Base-by-base conservation (phyloP, 2,113 vertebrate species). In the Pomatorhinus ruficollis region DNA sequence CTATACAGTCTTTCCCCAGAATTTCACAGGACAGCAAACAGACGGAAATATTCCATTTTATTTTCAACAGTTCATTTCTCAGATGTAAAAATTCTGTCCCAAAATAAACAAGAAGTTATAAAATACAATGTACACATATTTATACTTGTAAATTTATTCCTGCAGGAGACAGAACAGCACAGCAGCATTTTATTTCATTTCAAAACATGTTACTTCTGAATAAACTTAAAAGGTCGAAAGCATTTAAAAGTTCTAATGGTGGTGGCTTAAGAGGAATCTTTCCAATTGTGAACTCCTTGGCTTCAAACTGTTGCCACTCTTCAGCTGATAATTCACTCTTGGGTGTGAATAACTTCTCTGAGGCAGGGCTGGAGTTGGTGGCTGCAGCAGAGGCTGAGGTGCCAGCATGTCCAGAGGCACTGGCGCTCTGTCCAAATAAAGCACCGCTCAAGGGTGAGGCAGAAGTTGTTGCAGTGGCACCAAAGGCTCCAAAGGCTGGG, bases 301-400 rank as follows among this genome's bases (percentile, higher is more conserved):
- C 59, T 59, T 97, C 97, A 89, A 99, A 99, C 70, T 99, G 98
- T 49, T 96, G 97, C 49, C 99, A 87, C 89, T 99, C 99, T 60
- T 99, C 99, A 18, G 95, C 70, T 15, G 98, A 98, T 40, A 99
- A 97, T 14, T 98, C 98, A 9, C 95, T 94, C 90, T 96, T 98
- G 31, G 98, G 95, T 44, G 99, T 99, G 95, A 98, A 99, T 59
- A 99, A 70, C 25, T 84, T 80, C 66, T 97, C 98, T 10, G 89
- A 80, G 3, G 84, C 47, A 12, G 50, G 39, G 64, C n/a, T 57
- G 28, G 24, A 68, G 15, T 6, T 72, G 45, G 94, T 81, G 70
- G 23, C 59, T 23, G 59, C 65, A 74, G 95, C 42, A 82, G 97
- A 45, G 0, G 19, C 18, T 6, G 97, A 40, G 21, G 54, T 27